Percentiles rank a stretch among this genome's conserved stretches.
Evolutionary conservation across 2,797 vertebrate genomes (phyloP).

Genomic region (Urophycis tenuis): DNA sequence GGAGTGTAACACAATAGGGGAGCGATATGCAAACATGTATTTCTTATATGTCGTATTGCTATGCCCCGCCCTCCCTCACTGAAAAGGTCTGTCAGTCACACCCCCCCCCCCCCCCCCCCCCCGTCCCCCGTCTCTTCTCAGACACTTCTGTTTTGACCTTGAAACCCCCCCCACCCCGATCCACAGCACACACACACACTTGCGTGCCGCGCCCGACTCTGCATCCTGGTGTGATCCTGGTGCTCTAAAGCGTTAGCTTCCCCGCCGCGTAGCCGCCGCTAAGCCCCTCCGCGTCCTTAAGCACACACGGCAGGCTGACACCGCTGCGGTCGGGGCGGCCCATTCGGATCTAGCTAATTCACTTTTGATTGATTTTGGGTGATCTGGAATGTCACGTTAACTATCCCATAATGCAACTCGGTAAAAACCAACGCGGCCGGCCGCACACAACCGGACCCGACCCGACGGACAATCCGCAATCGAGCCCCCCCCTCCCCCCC

Average conservation of each 20-base stretch:
- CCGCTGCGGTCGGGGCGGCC: slow-evolving; percentile 3
- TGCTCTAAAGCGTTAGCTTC: slow-evolving; percentile 36
- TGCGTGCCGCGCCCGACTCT: not conserved
- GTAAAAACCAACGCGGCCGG: not conserved
- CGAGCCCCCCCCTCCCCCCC: not conserved
- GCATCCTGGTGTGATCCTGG: slow-evolving; percentile 40
- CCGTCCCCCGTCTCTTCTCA: not conserved
- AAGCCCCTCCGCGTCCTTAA: slow-evolving; percentile 41
- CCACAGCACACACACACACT: not conserved
- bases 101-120: too few species aligned
- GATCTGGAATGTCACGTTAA: slow-evolving; percentile 59
- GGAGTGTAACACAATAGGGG: slow-evolving; percentile 56
- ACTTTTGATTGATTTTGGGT: slow-evolving; percentile 30
- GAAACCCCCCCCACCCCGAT: not conserved
- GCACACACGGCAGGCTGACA: slow-evolving; percentile 47
- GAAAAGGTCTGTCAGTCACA: not conserved
- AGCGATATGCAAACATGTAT: slow-evolving; percentile 67
- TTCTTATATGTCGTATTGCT: slow-evolving; percentile 55
- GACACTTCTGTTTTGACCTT: not conserved
- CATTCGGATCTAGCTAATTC: slow-evolving; percentile 32
- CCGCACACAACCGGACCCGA: not conserved
- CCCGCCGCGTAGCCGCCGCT: slow-evolving; percentile 31
- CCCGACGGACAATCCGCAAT: not conserved
- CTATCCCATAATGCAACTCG: slow-evolving; percentile 20
- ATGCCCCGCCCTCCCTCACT: slow-evolving; percentile 46